Conservation (phyloP, 1,140 invertebrate species). For the Macrobrachium nipponense region DNA sequence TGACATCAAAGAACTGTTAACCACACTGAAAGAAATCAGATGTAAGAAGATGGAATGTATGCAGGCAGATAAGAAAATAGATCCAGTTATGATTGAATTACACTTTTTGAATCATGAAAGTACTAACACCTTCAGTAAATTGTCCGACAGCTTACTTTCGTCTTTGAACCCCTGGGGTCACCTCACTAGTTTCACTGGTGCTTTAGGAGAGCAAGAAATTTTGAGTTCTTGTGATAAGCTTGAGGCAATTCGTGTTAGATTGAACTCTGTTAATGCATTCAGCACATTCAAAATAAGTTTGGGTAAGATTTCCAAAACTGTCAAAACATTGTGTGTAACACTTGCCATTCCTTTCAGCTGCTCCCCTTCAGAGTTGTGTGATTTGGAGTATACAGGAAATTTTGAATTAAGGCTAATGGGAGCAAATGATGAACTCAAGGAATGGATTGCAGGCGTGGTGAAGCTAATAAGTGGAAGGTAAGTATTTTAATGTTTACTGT, state of each 20-base stretch:
- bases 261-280: neutral
- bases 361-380: neutral
- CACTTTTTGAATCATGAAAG: slow-evolving; percentile 19
- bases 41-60: neutral
- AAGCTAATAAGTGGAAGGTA: neutral
- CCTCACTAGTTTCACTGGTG: slow-evolving; percentile 15
- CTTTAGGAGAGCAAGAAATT: slow-evolving; percentile 20
- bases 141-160: neutral
- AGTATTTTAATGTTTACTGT: neutral
- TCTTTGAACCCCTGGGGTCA: slow-evolving; percentile 30
- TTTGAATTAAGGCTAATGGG: neutral
- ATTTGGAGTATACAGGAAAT: neutral
- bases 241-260: slow-evolving; percentile 20
- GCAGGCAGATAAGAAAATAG: neutral
- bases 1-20: slow-evolving; percentile 8
- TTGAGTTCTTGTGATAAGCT: slow-evolving; percentile 18
- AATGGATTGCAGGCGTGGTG: neutral
- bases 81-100: slow-evolving; percentile 20
- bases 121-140: neutral
- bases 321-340: neutral
- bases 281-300: slow-evolving; percentile 2
- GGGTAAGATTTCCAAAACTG: slow-evolving; percentile 3
- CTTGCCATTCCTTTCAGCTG: neutral
- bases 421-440: neutral
- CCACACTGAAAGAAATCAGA: neutral